Base-by-base conservation (phyloP, 2,797 vertebrate species). In the Saxicola maurus region DNA sequence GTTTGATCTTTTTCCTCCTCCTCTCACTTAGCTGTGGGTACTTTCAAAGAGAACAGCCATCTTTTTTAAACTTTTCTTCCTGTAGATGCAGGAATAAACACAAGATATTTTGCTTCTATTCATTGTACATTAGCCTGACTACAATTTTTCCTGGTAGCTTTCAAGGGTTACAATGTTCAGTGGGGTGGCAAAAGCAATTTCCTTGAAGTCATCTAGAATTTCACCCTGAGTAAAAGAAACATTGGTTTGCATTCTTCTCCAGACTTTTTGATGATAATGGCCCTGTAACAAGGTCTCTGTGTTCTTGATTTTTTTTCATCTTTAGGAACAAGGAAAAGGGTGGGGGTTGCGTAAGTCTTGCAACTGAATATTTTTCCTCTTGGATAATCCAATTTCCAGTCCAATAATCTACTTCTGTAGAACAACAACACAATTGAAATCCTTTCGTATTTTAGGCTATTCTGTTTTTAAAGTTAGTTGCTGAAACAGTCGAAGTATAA, bases 401-500 rank as follows among this genome's bases (percentile, higher is more conserved):
- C 46, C 75, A 80, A 13, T 81, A 85, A 79, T 76, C 53, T 71
- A 74, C 81, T 66, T 90, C 51, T 64, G 49, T 49, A 49, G 37
- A 82, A 59, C 45, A 83, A 46, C 40, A 40, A 17, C 56, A 30
- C 30, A 62, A 23, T 30, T 37, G 56, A 91, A 94, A 91, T 82
- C 14, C 43, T 38, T 25, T 82, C 30, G 21, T 51, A 19, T 92
- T 86, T 91, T 83, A n/a, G 24, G 13, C n/a, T 71, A n/a, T 69
- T 72, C 67, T 64, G 42, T 20, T 92, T 94, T 90, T 51, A 38
- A 90, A 91, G 52, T 74, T 89, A 83, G 17, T 86, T 89, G 42
- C 18, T 40, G 33, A 20, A 71, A 68, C 18, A 57, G 25, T 33
- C 13, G 1, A 94, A 91, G 40, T 60, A 35, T 37, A 57, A 71